A percentile compares a stretch with the other conserved stretches of the same genome.
Conservation (phyloP, 2,113 vertebrate genomes). For the Chionomys nivalis region DNA sequence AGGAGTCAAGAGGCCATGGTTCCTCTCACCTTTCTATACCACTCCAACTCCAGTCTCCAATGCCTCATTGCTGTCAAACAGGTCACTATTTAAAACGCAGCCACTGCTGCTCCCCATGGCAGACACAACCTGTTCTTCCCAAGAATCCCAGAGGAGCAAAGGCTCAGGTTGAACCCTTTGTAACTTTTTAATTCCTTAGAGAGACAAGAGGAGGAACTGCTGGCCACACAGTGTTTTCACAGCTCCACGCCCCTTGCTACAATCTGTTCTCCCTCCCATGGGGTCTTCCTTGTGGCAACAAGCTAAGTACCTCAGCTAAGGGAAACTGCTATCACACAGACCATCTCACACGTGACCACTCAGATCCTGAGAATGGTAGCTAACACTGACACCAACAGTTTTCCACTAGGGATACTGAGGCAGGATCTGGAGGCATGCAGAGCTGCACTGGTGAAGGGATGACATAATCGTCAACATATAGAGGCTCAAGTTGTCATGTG, state of each 20-base stretch:
- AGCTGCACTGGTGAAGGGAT: background rate
- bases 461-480: background rate
- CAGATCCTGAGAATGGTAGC: too few relatives aligned
- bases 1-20: background rate
- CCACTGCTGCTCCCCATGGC: background rate
- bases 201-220: background rate
- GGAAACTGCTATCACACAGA: background rate
- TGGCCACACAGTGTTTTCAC: background rate
- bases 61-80: background rate
- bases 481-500: background rate
- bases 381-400: background rate
- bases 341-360: background rate
- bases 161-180: background rate
- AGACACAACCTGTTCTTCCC: background rate
- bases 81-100: slow-evolving; percentile 47
- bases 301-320: background rate
- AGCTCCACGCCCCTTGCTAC: background rate
- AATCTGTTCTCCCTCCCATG: background rate
- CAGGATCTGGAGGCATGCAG: background rate
- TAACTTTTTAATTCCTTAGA: background rate
- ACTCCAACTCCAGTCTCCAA: background rate
- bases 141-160: background rate
- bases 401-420: background rate
- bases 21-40: slow-evolving; percentile 47
- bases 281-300: background rate